A percentile compares a stretch with the other conserved stretches of the same genome.
These are phyloP conservation scores for Thecocarcelia acutangulata DNA, from an alignment of 2,888 invertebrate species.

Conservation along the genomic window DNA sequence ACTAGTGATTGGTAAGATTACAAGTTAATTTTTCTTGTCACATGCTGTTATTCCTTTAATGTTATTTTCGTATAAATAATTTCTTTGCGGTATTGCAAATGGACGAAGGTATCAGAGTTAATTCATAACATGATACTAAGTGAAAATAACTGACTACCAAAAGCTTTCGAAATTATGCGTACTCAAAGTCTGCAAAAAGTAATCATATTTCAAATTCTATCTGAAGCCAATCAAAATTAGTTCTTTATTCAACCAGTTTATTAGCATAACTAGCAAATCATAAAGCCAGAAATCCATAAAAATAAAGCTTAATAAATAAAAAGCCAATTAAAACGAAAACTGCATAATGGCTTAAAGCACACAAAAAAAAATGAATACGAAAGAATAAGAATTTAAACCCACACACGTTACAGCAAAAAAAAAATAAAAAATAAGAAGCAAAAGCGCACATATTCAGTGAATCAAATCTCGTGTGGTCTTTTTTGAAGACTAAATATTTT, in stretches of 20 bases:
- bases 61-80: too few relatives aligned
- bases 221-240: slow-evolving; percentile 56
- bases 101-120: too few relatives aligned
- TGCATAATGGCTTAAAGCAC: not conserved
- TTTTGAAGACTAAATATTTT: slow-evolving; percentile 2
- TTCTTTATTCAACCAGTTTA: slow-evolving; percentile 40
- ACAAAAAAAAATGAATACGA: slow-evolving; percentile 14
- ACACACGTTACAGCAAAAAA: slow-evolving; percentile 50
- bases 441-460: slow-evolving; percentile 5
- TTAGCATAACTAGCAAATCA: slow-evolving; percentile 64
- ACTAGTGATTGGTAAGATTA: too few relatives aligned
- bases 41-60: too few relatives aligned
- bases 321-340: slow-evolving; percentile 64
- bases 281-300: slow-evolving; percentile 38
- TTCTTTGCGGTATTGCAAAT: too few relatives aligned
- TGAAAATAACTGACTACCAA: too few relatives aligned
- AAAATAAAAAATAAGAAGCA: too few relatives aligned
- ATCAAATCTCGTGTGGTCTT: slow-evolving; percentile 56
- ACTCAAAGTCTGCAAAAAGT: slow-evolving; percentile 18
- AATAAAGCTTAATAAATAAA: slow-evolving; percentile 30
- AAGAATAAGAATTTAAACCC: slow-evolving; percentile 52
- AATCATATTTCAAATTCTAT: slow-evolving; percentile 58
- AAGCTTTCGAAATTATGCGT: too few relatives aligned
- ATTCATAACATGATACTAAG: too few relatives aligned
- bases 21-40: too few relatives aligned